A percentile compares a stretch with the other conserved stretches of the same genome.
These are phyloP conservation scores for Xiphophorus couchianus DNA, from an alignment of 2,113 vertebrate species.

Conservation along the genomic window DNA sequence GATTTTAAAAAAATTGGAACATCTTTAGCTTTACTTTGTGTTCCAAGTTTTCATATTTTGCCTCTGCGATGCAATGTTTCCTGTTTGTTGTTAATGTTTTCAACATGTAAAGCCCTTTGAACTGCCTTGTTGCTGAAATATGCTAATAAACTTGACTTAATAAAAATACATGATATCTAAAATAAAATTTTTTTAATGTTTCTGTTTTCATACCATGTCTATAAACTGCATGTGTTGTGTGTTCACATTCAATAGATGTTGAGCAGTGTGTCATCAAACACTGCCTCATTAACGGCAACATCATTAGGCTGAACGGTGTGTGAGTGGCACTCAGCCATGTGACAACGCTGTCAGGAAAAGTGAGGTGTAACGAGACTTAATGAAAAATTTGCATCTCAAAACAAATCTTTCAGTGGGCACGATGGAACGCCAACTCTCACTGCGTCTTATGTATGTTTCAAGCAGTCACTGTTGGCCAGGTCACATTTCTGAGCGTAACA, in stretches of 20 bases:
- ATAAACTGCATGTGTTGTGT: not conserved
- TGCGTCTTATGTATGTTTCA: constrained; percentile 59
- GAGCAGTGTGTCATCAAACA: constrained; percentile 53
- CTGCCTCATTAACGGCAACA: constrained; percentile 62
- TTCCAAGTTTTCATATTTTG: too few species aligned
- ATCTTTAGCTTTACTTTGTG: too few species aligned
- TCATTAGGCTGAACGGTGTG: constrained; percentile 62
- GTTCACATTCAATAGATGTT: constrained; percentile 24
- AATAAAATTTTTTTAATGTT: not conserved
- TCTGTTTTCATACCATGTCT: not conserved
- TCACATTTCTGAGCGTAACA: constrained; percentile 45
- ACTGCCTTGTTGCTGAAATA: too few species aligned
- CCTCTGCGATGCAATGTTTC: too few species aligned
- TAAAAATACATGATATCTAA: not conserved
- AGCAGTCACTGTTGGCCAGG: constrained; percentile 59
- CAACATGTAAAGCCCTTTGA: too few species aligned
- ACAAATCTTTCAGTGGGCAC: constrained; percentile 22
- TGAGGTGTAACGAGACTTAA: constrained; percentile 44
- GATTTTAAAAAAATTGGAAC: too few species aligned
- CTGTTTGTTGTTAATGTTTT: too few species aligned
- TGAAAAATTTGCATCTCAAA: constrained; percentile 63
- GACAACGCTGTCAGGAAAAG: constrained; percentile 52
- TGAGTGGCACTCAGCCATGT: constrained; percentile 43
- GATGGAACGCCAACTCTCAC: constrained; percentile 16
- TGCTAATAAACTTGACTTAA: too few species aligned